phyloP scores from a whole-genome alignment of 2,797 vertebrate genomes.

The Aulostomus chinensis region DNA sequence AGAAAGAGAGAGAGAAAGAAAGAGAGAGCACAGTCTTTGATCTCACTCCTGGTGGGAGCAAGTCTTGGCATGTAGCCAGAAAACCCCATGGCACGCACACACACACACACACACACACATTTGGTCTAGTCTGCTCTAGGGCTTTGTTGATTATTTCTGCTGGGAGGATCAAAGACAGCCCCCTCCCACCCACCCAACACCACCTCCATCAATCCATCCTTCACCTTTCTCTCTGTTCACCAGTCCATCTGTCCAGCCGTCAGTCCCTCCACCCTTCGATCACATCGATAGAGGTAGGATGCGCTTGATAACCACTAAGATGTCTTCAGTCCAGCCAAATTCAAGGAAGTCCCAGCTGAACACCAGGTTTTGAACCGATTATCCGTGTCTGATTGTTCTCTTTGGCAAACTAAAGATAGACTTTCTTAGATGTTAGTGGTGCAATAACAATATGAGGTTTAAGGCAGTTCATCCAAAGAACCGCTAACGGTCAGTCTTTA shows the following conservation, averaged over 20 bases:
- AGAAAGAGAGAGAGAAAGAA: slow-evolving; percentile 8
- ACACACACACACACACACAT: slow-evolving; percentile 20
- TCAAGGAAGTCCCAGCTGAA: too few species aligned
- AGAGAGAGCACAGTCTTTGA: slow-evolving; percentile 67
- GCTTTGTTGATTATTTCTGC: slow-evolving; percentile 86
- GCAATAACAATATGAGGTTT: too few species aligned
- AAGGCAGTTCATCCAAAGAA: too few species aligned
- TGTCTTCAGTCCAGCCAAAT: too few species aligned
- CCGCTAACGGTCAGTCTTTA: too few species aligned
- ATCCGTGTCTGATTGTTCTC: too few species aligned
- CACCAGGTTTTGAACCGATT: too few species aligned
- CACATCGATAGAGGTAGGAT: too few species aligned
- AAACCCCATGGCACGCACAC: slow-evolving; percentile 44
- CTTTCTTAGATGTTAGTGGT: too few species aligned
- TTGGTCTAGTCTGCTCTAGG: slow-evolving; percentile 57
- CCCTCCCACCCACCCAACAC: slow-evolving; percentile 8
- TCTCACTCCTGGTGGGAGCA: slow-evolving; percentile 79
- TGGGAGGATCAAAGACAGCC: slow-evolving; percentile 79
- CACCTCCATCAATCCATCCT: slow-evolving; percentile 34
- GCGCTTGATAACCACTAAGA: too few species aligned
- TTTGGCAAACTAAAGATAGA: not conserved
- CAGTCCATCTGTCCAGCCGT: slow-evolving; percentile 37
- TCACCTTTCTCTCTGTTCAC: slow-evolving; percentile 47
- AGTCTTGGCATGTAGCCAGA: slow-evolving; percentile 68
- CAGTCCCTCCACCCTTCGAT: slow-evolving; percentile 4